These are phyloP conservation scores for Lamellibrachia columna DNA, from an alignment of 2,888 invertebrate genomes.

Conservation along the genomic window DNA sequence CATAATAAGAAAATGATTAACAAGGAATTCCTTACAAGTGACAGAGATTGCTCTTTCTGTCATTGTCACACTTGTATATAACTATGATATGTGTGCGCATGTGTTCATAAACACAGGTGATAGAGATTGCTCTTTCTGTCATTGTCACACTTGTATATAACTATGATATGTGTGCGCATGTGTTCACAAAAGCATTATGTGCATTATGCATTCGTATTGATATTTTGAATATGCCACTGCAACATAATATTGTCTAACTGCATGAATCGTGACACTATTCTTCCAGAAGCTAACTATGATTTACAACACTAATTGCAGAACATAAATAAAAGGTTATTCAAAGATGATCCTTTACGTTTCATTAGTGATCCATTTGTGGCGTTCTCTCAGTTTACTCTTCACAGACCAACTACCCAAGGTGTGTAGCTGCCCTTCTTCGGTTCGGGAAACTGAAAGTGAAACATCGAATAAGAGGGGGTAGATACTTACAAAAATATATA, in stretches of 20 bases:
- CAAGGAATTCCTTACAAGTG: no score
- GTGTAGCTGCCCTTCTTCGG: conserved; percentile 49
- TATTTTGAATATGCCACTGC: background rate
- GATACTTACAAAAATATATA: background rate
- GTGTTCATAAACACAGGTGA: no score
- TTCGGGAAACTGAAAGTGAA: conserved; percentile 51
- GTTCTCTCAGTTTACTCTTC: background rate
- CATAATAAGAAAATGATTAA: no score
- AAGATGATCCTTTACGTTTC: background rate
- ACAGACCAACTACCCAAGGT: conserved; percentile 56
- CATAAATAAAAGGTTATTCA: background rate
- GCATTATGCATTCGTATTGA: background rate
- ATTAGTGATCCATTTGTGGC: background rate
- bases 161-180: no score
- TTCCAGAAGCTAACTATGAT: background rate
- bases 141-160: no score
- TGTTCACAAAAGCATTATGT: no score
- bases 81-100: no score
- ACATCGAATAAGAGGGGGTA: background rate
- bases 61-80: no score
- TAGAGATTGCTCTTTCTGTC: no score
- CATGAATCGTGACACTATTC: background rate
- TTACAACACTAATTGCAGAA: background rate
- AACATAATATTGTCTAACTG: background rate
- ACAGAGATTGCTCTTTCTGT: no score